Percentiles rank a stretch among this genome's conserved stretches.
These are phyloP conservation scores for Metaphire vulgaris DNA, from an alignment of 1,140 invertebrate species.

Conservation along the genomic window DNA sequence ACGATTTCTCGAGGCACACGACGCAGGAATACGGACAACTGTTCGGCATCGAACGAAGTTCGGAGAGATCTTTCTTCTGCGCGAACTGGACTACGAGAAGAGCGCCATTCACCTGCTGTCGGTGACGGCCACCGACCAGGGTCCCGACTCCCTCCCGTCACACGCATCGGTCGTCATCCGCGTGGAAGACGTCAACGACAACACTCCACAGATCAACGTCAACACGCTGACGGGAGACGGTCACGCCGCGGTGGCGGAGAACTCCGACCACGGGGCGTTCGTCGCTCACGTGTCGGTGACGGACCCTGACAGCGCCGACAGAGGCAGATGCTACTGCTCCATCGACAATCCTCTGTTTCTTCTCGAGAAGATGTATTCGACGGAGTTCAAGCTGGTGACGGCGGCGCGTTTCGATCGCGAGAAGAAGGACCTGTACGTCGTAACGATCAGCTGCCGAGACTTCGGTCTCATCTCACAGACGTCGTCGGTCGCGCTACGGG, in stretches of 20 bases:
- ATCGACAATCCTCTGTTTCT: constrained; percentile 20
- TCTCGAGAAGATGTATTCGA: constrained; percentile 13
- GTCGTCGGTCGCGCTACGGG: neutral
- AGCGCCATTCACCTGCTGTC: neutral
- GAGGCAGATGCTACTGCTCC: constrained; percentile 16
- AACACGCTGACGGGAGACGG: constrained; percentile 12
- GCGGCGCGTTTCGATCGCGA: constrained; percentile 23
- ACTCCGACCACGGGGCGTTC: constrained; percentile 15
- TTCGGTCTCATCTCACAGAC: constrained; percentile 3
- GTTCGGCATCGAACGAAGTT: constrained; percentile 15
- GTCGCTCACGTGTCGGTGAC: constrained; percentile 28
- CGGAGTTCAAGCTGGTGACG: constrained; percentile 30
- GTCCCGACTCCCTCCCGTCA: neutral
- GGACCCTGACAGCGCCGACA: constrained; percentile 25
- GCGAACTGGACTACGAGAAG: constrained; percentile 14
- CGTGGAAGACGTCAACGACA: constrained; percentile 31
- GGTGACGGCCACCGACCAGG: constrained; percentile 9
- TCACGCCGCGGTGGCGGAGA: constrained; percentile 17
- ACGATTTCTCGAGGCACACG: constrained; percentile 62
- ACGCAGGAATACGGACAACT: neutral
- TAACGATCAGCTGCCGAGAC: constrained; percentile 21
- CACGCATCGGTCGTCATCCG: constrained; percentile 6
- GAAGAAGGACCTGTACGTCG: neutral
- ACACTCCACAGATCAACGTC: constrained; percentile 32
- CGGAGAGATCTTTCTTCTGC: constrained; percentile 17